phyloP scores from a whole-genome alignment of 2,797 vertebrate genomes.

The Parambassis ranga region DNA sequence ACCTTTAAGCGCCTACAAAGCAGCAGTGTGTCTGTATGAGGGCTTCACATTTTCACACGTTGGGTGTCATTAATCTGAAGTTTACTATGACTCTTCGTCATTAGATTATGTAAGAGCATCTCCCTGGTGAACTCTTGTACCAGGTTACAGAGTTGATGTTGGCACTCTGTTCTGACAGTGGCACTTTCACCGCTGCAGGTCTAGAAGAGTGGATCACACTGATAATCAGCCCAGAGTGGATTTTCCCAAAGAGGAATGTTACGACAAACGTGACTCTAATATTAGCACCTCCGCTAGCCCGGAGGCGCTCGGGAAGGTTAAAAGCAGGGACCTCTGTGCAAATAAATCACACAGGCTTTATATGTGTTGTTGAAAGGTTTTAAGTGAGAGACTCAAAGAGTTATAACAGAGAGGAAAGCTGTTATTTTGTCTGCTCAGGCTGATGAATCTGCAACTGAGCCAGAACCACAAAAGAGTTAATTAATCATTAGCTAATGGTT shows the following conservation, averaged over 20 bases:
- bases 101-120: constrained; percentile 5
- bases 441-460: too few relatives aligned
- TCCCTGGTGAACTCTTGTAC: background rate
- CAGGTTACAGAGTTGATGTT: constrained; percentile 19
- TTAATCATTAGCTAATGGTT: too few relatives aligned
- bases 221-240: constrained; percentile 66
- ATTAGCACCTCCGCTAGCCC: constrained; percentile 46
- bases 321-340: constrained; percentile 2
- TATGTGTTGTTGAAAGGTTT: background rate
- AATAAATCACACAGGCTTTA: background rate
- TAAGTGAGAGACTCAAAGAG: background rate
- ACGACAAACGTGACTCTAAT: constrained; percentile 50
- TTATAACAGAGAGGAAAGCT: background rate
- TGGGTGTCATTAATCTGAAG: background rate
- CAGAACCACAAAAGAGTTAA: too few relatives aligned
- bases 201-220: constrained; percentile 38
- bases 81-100: background rate
- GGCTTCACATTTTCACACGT: too few relatives aligned
- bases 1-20: too few relatives aligned
- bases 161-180: constrained; percentile 20
- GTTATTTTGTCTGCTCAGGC: too few relatives aligned
- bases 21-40: too few relatives aligned
- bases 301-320: background rate
- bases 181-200: constrained; percentile 45
- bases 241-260: constrained; percentile 59